Base-by-base conservation (phyloP, 2,113 vertebrate species). In the Pterocles gutturalis region DNA sequence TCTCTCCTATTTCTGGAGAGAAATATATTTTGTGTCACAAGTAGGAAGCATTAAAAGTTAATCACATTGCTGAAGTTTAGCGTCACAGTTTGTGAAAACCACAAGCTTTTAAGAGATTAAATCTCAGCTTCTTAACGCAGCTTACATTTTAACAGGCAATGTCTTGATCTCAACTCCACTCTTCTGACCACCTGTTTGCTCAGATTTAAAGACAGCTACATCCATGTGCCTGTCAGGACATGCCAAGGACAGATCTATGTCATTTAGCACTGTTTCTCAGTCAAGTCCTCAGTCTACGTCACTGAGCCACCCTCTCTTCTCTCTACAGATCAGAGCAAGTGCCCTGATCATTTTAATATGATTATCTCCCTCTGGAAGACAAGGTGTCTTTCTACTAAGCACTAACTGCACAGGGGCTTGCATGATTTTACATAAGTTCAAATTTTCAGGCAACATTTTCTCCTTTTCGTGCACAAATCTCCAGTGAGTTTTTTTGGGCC, bases 61-160 rank as follows among this genome's bases (percentile, higher is more conserved):
- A 45, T 65, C 64, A 41, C 14, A 33, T 17, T 26, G 48, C 45
- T 76, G 13, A 91, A 65, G 36, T 61, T 94, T 11, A 70, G 57
- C n/a, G 94, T 91, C 82, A 83, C 53, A 43, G 60, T 82, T 87
- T 84, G 70, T 51, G 69, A 89, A 94, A 94, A 45, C 29, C 71
- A 78, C 64, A 67, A 93, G 33, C 69, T 93, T 88, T 83, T 79
- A 87, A 57, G 5, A 87, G 69, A 78, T 71, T n/a, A 71, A 67
- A 89, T 71, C 58, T 77, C 67, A 79, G 69, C 29, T 78, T 92
- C 45, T 51, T 5, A 45, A 41, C 0, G 0, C 33, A 73, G 41
- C 36, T 85, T n/a, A 13, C 17, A 83, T 83, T 79, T 93, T 86
- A 88, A 90, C 25, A 77, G 62, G 48, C 29, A 48, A 45, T 2